Conservation (phyloP, 1,140 invertebrate species). For the Wasmannia auropunctata region DNA sequence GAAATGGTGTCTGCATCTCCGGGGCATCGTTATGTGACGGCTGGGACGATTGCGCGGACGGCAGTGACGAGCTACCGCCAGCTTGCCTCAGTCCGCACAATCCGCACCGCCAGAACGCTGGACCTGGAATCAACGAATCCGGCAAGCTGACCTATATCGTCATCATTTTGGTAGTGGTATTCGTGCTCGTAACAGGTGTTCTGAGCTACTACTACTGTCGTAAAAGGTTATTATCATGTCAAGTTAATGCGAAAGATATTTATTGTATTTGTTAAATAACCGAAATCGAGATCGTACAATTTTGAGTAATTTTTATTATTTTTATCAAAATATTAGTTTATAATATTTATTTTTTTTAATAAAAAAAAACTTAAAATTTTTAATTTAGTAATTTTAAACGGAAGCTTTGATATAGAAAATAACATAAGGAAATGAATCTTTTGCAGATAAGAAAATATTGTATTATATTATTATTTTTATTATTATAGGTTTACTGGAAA, state of each 20-base stretch:
- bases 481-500: conserved; percentile 81
- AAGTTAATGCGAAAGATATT: background rate
- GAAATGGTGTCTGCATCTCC: conserved; percentile 87
- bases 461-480: conserved; percentile 76
- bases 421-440: background rate
- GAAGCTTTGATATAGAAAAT: background rate
- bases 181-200: conserved; percentile 84
- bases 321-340: background rate
- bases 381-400: background rate
- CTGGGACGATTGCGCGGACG: conserved; percentile 90
- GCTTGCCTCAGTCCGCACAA: conserved; percentile 85
- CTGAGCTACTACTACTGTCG: conserved; percentile 77
- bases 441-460: background rate
- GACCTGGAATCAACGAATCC: conserved; percentile 73
- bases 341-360: background rate
- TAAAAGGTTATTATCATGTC: conserved; percentile 37
- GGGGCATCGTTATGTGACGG: conserved; percentile 88
- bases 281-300: too few relatives aligned
- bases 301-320: background rate
- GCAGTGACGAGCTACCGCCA: conserved; percentile 89
- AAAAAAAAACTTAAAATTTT: background rate
- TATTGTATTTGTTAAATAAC: background rate
- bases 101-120: conserved; percentile 72
- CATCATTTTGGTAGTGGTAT: conserved; percentile 81
- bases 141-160: conserved; percentile 85